Percentiles rank a stretch among this genome's conserved stretches.
These are phyloP conservation scores for Noturus placidus DNA, from an alignment of 2,113 vertebrate species.

Conservation along the genomic window DNA sequence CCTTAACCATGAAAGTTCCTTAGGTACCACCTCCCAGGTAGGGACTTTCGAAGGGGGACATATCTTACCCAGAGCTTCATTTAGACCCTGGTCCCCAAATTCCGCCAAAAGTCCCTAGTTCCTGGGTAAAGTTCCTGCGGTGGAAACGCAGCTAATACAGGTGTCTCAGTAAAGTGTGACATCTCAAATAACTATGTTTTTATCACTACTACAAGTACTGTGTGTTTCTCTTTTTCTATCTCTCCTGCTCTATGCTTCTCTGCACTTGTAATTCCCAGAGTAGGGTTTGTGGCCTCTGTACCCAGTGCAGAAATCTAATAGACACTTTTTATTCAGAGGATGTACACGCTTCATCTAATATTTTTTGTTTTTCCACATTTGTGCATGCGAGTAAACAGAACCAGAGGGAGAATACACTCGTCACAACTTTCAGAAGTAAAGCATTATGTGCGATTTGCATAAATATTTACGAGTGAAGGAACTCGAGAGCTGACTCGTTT, in stretches of 20 bases:
- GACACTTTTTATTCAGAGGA: neutral
- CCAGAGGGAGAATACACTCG: neutral
- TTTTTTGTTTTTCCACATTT: neutral
- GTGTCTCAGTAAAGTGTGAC: neutral
- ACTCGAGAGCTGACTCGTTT: neutral
- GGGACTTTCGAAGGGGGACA: no score
- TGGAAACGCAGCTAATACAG: no score
- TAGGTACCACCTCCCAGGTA: no score
- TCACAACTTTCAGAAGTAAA: neutral
- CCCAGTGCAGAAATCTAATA: neutral
- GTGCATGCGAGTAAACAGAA: neutral
- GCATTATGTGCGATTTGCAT: neutral
- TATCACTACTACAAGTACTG: neutral
- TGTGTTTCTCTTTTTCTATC: neutral
- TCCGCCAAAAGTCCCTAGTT: no score
- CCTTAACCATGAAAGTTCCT: no score
- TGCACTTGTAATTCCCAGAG: no score
- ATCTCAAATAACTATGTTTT: neutral
- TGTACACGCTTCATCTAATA: neutral
- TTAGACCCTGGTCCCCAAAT: no score
- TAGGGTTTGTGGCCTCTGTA: neutral
- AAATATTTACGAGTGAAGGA: neutral
- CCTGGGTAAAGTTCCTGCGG: no score
- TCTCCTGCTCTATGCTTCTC: neutral
- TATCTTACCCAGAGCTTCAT: no score